These are phyloP conservation scores for Arion vulgaris DNA, from an alignment of 1,140 invertebrate genomes.

Conservation along the genomic window DNA sequence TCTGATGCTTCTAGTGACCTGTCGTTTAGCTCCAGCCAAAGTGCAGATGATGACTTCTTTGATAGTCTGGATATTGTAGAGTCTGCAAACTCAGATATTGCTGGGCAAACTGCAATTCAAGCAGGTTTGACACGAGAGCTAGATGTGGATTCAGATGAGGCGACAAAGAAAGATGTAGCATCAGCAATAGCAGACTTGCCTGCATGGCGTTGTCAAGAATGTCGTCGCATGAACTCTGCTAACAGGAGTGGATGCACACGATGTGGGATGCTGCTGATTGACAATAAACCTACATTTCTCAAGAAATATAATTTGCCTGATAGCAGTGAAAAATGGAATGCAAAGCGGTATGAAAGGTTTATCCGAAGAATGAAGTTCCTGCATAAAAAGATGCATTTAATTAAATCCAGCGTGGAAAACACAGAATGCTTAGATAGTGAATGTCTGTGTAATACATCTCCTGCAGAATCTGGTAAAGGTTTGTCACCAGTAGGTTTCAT, in stretches of 20 bases:
- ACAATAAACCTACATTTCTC: slow-evolving; percentile 55
- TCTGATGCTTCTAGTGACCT: neutral
- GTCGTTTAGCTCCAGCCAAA: neutral
- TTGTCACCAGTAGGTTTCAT: slow-evolving; percentile 26
- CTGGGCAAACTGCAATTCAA: slow-evolving; percentile 50
- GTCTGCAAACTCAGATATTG: slow-evolving; percentile 44
- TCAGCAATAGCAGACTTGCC: slow-evolving; percentile 32
- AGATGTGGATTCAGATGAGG: slow-evolving; percentile 49
- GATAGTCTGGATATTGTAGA: neutral
- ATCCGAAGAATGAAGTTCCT: neutral
- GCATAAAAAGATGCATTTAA: neutral
- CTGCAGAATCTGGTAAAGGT: slow-evolving; percentile 39
- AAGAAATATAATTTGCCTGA: slow-evolving; percentile 32
- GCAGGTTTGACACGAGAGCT: slow-evolving; percentile 63
- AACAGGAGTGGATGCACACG: slow-evolving; percentile 67
- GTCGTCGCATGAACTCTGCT: slow-evolving; percentile 59
- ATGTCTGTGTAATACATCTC: slow-evolving; percentile 30
- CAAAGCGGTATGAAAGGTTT: neutral
- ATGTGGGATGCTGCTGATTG: slow-evolving; percentile 68
- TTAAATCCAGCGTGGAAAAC: slow-evolving; percentile 28
- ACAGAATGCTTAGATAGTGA: slow-evolving; percentile 5
- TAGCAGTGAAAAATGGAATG: neutral
- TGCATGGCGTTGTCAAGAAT: slow-evolving; percentile 61
- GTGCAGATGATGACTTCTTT: neutral
- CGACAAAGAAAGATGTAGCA: slow-evolving; percentile 17